Conservation (phyloP, 2,113 vertebrate genomes). For the Ammodramus savannarum region DNA sequence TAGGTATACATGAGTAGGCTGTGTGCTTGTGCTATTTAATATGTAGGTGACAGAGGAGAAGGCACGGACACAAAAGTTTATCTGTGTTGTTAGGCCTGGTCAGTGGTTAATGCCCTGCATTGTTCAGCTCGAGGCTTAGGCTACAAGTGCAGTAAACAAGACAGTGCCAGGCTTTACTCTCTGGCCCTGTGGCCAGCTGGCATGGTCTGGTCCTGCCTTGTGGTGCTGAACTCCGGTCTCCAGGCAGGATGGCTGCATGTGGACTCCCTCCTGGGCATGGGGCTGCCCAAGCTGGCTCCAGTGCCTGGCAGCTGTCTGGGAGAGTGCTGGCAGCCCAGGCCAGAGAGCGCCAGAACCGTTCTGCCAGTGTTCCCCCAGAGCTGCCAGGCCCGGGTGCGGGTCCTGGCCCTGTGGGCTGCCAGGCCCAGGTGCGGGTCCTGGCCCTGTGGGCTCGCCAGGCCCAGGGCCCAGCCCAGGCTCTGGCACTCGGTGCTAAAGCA, state of each 20-base stretch:
- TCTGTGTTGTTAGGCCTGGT: neutral
- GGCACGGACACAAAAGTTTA: neutral
- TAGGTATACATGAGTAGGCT: neutral
- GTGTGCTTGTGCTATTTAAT: neutral
- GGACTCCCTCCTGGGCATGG: neutral
- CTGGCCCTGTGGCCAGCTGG: neutral
- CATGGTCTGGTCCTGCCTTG: neutral
- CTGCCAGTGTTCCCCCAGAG: neutral
- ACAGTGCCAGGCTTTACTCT: neutral
- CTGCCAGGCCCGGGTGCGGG: fast-evolving
- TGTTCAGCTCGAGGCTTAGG: neutral
- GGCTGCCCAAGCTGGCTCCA: neutral
- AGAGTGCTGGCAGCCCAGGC: neutral
- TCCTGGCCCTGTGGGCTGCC: no score
- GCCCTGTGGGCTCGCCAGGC: neutral
- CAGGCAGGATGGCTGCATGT: neutral
- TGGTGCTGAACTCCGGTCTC: neutral
- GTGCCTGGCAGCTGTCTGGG: neutral
- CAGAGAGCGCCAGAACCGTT: neutral
- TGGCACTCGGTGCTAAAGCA: neutral
- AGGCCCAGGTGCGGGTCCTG: fast-evolving
- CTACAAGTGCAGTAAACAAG: neutral
- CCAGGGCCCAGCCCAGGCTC: neutral
- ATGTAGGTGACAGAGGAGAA: neutral
- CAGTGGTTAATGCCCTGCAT: neutral